Evolutionary conservation across 2,797 vertebrate species (phyloP).

Genomic region (Premnoplex brunnescens): DNA sequence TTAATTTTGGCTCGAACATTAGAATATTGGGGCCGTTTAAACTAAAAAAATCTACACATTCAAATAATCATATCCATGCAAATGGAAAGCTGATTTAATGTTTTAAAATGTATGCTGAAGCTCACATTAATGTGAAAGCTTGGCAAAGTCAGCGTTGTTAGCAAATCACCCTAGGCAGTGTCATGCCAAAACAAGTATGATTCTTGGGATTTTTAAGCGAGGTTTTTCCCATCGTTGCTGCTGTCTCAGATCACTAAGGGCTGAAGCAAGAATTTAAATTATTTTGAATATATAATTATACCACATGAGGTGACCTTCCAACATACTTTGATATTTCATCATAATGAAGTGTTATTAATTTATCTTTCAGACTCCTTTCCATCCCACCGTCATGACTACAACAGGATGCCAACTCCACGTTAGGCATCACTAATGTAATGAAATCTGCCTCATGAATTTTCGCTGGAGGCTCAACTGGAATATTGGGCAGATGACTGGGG

Average conservation of each 20-base stretch:
- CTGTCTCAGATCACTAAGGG: conserved; percentile 76
- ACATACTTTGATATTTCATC: conserved; percentile 23
- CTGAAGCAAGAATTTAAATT: conserved; percentile 69
- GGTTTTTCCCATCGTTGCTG: conserved; percentile 75
- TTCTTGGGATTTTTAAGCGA: conserved; percentile 80
- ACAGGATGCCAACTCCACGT: not conserved
- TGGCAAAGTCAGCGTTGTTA: conserved; percentile 39
- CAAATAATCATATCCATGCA: not conserved
- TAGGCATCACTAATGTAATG: not conserved
- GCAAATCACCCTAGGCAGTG: conserved; percentile 73
- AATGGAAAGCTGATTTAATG: conserved; percentile 4
- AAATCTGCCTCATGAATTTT: conserved; percentile 33
- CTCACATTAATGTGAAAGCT: conserved; percentile 12
- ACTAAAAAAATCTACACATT: not conserved
- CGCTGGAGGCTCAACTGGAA: not conserved
- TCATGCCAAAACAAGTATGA: conserved; percentile 83
- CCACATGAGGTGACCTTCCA: conserved; percentile 43
- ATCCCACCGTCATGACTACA: not conserved
- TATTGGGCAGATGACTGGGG: not conserved
- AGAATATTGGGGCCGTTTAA: not conserved
- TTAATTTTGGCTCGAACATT: not conserved
- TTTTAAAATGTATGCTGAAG: conserved; percentile 22
- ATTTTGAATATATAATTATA: conserved; percentile 42
- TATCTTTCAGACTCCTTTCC: conserved; percentile 27
- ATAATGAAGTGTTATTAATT: conserved; percentile 11